phyloP scores from a whole-genome alignment of 2,888 invertebrate genomes.

The Tyria jacobaeae region DNA sequence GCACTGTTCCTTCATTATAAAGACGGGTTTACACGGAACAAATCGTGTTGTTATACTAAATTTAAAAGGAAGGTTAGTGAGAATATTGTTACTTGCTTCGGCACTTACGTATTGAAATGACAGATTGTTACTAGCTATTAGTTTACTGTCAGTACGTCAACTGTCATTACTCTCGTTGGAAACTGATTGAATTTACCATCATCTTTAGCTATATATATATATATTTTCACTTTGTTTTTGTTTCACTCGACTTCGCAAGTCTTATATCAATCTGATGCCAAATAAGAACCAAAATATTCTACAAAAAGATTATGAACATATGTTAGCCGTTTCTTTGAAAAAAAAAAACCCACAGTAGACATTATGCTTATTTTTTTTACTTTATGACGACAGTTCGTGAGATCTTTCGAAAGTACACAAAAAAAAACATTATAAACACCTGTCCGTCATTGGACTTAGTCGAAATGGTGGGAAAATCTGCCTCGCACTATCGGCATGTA shows the following conservation, averaged over 20 bases:
- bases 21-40: neutral
- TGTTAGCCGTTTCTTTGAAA: too few species aligned
- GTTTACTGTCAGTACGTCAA: too few species aligned
- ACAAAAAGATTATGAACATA: too few species aligned
- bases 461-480: constrained; percentile 81
- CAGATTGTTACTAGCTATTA: too few species aligned
- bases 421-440: constrained; percentile 61
- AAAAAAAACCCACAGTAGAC: constrained; percentile 54
- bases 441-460: constrained; percentile 73
- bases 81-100: too few species aligned
- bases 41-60: neutral
- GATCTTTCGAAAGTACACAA: constrained; percentile 78
- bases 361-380: constrained; percentile 51
- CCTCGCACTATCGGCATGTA: constrained; percentile 78
- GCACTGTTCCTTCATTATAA: neutral
- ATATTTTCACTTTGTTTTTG: too few species aligned
- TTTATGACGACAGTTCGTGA: constrained; percentile 74
- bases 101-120: too few species aligned
- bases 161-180: neutral
- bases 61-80: neutral
- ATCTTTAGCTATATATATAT: too few species aligned
- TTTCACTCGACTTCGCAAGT: neutral
- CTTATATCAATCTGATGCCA: neutral
- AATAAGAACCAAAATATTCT: too few species aligned
- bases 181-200: neutral